Evolutionary conservation across 2,113 vertebrate genomes (phyloP).

Genomic region (Toxotes chatareus): DNA sequence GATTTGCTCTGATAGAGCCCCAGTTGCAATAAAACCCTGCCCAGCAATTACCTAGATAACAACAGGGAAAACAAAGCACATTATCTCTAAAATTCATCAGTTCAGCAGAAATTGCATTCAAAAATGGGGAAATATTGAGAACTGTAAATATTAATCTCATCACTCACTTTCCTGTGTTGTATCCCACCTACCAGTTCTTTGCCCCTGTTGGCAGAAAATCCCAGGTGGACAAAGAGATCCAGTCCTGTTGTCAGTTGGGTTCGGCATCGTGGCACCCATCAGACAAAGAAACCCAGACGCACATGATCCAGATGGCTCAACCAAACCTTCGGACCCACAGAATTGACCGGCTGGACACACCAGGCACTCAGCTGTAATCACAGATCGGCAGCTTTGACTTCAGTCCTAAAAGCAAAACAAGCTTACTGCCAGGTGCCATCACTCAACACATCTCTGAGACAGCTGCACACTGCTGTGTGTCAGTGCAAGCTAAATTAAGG

Average conservation of each 20-base stretch:
- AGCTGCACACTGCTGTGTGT: background rate
- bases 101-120: background rate
- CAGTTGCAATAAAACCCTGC: constrained; percentile 84
- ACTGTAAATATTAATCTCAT: background rate
- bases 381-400: constrained; percentile 37
- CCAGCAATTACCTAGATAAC: constrained; percentile 79
- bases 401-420: constrained; percentile 50
- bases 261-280: constrained; percentile 78
- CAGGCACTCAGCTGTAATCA: constrained; percentile 82
- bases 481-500: background rate
- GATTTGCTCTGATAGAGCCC: constrained; percentile 81
- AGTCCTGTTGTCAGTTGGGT: constrained; percentile 84
- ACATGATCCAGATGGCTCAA: constrained; percentile 83
- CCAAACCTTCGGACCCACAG: constrained; percentile 84
- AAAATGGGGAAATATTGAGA: background rate
- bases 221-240: constrained; percentile 84
- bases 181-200: constrained; percentile 65
- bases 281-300: constrained; percentile 84
- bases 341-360: constrained; percentile 83
- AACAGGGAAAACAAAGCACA: background rate
- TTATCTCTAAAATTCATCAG: background rate
- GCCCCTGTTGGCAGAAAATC: constrained; percentile 79
- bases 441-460: background rate
- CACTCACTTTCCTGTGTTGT: background rate
- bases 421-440: constrained; percentile 29